Conservation (phyloP, 2,797 vertebrate genomes). For the Borostomias antarcticus region DNA sequence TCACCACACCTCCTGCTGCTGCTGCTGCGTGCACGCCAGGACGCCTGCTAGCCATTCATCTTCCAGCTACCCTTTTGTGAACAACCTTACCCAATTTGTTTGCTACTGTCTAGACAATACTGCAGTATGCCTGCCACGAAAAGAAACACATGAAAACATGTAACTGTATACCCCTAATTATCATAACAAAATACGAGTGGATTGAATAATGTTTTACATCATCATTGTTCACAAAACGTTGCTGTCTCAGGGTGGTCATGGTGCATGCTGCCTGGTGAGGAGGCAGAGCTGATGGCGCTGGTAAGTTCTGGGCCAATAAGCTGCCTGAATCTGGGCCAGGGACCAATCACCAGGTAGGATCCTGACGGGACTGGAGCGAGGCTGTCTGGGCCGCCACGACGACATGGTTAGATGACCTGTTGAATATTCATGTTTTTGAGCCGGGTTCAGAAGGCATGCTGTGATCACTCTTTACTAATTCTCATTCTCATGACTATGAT, state of each 20-base stretch:
- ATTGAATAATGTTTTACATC: slow-evolving; percentile 16
- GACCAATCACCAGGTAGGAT: slow-evolving; percentile 73
- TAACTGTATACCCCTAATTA: neutral
- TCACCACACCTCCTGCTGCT: slow-evolving; percentile 49
- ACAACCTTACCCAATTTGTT: slow-evolving; percentile 54
- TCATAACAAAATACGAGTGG: neutral
- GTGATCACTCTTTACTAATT: neutral
- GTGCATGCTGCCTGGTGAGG: slow-evolving; percentile 70
- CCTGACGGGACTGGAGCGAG: slow-evolving; percentile 27
- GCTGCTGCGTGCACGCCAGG: slow-evolving; percentile 51
- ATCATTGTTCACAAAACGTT: slow-evolving; percentile 69
- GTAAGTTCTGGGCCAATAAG: slow-evolving; percentile 74
- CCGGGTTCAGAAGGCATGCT: neutral
- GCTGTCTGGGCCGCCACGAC: slow-evolving; percentile 11
- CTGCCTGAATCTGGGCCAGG: slow-evolving; percentile 61
- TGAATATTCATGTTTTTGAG: neutral
- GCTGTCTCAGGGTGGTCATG: slow-evolving; percentile 47
- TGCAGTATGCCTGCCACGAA: neutral
- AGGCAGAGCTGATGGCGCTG: slow-evolving; percentile 62
- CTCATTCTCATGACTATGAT: neutral
- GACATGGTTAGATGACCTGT: neutral
- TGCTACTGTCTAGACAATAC: neutral
- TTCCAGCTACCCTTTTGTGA: slow-evolving; percentile 67
- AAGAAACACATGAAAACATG: neutral
- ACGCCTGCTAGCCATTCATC: slow-evolving; percentile 56